Conservation (phyloP, 2,113 vertebrate species). For the Axis porcinus region DNA sequence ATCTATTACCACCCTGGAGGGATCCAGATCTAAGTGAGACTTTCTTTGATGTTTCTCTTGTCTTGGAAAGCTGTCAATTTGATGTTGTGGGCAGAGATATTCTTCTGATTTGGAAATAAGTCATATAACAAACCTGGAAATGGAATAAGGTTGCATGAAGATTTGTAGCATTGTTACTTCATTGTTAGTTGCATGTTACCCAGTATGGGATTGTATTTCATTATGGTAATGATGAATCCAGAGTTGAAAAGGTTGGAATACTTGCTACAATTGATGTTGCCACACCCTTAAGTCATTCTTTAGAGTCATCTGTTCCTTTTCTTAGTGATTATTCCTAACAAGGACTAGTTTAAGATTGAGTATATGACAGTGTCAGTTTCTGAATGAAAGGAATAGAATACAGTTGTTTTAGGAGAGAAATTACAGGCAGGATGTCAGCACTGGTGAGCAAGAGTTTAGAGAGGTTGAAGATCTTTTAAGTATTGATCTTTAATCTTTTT, state of each 20-base stretch:
- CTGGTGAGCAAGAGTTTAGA: conserved; percentile 19
- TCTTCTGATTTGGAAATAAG: background rate
- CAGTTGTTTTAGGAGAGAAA: background rate
- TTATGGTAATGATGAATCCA: background rate
- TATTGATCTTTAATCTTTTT: background rate
- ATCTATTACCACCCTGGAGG: background rate
- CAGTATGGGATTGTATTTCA: background rate
- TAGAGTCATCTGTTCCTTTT: background rate
- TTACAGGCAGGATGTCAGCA: background rate
- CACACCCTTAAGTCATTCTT: background rate
- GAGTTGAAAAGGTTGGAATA: background rate
- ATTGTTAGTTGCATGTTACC: background rate
- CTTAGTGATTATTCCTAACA: background rate
- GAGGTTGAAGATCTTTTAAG: background rate
- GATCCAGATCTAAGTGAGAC: background rate
- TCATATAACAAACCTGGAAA: background rate
- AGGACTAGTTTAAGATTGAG: background rate
- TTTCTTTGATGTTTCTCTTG: background rate
- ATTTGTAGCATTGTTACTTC: background rate
- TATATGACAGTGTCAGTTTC: background rate
- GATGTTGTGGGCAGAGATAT: background rate
- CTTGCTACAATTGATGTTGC: background rate
- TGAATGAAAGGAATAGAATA: background rate
- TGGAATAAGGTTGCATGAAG: background rate
- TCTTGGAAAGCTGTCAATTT: background rate